Conservation (phyloP, 2,797 vertebrate genomes). For the Oryzias dopingdopingensis region DNA sequence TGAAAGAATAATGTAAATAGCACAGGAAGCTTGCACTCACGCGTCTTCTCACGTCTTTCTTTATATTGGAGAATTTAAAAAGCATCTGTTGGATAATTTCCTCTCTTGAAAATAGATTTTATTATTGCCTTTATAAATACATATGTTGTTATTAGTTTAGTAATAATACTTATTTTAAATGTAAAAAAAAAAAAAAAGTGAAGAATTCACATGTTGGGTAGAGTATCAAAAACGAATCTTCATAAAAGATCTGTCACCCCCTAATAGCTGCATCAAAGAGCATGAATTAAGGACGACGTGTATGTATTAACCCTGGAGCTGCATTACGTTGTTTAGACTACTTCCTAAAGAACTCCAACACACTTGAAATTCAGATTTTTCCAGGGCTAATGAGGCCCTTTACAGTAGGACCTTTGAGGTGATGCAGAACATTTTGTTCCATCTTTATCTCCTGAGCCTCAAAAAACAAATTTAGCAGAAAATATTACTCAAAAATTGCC, state of each 20-base stretch:
- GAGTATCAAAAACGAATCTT: conserved; percentile 27
- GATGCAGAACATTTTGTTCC: too few species aligned
- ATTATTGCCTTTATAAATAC: conserved; percentile 1
- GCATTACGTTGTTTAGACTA: background rate
- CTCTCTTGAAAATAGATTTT: conserved; percentile 14
- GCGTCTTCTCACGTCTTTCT: background rate
- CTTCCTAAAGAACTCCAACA: background rate
- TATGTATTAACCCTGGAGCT: background rate
- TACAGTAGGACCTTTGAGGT: background rate
- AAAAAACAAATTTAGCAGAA: too few species aligned
- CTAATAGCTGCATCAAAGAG: conserved; percentile 36
- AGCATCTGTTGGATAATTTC: conserved; percentile 24
- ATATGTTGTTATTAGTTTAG: background rate
- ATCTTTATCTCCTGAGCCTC: too few species aligned
- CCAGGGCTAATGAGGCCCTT: background rate
- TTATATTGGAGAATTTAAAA: conserved; percentile 13
- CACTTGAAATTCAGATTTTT: conserved; percentile 1
- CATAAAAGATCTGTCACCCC: conserved; percentile 33
- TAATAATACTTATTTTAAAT: background rate
- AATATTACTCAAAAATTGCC: too few species aligned
- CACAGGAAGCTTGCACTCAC: background rate
- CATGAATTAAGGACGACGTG: conserved; percentile 31
- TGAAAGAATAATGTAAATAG: background rate
- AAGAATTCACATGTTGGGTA: conserved; percentile 31
- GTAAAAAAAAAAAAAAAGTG: conserved; percentile 4